phyloP scores from a whole-genome alignment of 2,113 vertebrate species.

The Tupaia chinensis region DNA sequence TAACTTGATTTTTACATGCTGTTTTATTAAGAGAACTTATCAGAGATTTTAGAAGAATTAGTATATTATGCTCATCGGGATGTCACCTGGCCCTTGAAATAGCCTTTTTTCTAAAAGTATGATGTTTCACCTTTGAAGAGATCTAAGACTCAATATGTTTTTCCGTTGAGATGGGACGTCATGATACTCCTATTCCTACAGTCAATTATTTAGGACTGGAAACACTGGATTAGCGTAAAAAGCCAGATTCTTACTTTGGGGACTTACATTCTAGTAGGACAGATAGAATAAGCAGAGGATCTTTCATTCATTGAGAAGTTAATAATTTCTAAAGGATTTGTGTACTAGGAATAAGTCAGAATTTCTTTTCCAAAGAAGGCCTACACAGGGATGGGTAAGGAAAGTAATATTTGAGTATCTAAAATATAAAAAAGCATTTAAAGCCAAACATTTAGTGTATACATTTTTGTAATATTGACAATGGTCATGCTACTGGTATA shows the following conservation, averaged over 20 bases:
- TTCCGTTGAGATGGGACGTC: background rate
- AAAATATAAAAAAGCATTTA: background rate
- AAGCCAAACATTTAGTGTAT: background rate
- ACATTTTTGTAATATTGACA: slow-evolving; percentile 46
- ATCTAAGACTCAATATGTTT: background rate
- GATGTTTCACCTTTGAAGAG: slow-evolving; percentile 47
- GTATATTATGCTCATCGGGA: background rate
- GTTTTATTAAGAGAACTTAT: slow-evolving; percentile 76
- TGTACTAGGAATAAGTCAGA: slow-evolving; percentile 47
- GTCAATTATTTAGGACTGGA: slow-evolving; percentile 51
- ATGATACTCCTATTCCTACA: slow-evolving; percentile 6
- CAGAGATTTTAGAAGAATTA: slow-evolving; percentile 65
- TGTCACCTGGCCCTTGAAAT: background rate
- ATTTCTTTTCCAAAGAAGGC: background rate
- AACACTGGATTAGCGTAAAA: slow-evolving; percentile 39
- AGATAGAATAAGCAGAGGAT: slow-evolving; percentile 33
- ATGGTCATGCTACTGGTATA: background rate
- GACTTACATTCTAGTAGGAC: slow-evolving; percentile 51
- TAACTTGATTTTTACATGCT: slow-evolving; percentile 71
- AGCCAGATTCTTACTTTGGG: slow-evolving; percentile 47
- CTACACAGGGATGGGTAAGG: background rate
- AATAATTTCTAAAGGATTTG: slow-evolving; percentile 57
- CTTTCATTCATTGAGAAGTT: slow-evolving; percentile 57
- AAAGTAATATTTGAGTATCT: slow-evolving; percentile 44
- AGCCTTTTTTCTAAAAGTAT: slow-evolving; percentile 35